Evolutionary conservation across 2,888 invertebrate species (phyloP).

Genomic region (Kryphioiulus occultus): DNA sequence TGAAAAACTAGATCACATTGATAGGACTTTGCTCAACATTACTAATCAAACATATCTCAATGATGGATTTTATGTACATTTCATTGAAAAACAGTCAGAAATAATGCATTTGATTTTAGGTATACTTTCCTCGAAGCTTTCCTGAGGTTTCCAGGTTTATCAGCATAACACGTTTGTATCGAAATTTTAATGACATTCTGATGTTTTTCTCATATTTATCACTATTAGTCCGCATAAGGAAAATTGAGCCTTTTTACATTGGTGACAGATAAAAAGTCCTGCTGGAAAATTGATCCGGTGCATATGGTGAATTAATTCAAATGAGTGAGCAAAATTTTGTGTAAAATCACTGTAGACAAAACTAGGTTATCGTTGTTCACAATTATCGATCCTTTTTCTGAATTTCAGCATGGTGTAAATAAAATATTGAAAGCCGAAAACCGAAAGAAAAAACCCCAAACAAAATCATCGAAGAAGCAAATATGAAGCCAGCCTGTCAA

Average conservation of each 20-base stretch:
- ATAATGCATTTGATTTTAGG: too few relatives aligned
- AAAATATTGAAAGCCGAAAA: background rate
- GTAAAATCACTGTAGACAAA: background rate
- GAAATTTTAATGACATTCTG: too few relatives aligned
- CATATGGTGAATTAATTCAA: background rate
- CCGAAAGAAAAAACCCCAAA: background rate
- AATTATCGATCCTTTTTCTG: background rate
- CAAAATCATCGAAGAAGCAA: background rate
- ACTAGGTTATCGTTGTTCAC: background rate
- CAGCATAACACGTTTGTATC: too few relatives aligned
- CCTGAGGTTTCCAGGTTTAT: too few relatives aligned
- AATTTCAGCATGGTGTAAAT: background rate
- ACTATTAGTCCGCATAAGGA: background rate
- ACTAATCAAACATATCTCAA: too few relatives aligned
- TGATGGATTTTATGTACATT: too few relatives aligned
- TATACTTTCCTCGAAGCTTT: too few relatives aligned
- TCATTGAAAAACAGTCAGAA: too few relatives aligned
- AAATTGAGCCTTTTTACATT: too few relatives aligned
- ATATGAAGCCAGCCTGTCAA: slow-evolving; percentile 7
- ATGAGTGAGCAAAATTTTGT: background rate
- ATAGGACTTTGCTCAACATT: too few relatives aligned
- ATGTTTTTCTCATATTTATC: background rate
- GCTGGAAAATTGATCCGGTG: background rate
- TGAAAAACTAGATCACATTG: too few relatives aligned
- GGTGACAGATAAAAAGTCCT: background rate